Conservation (phyloP, 2,113 vertebrate genomes). For the Dipodomys ordii region DNA sequence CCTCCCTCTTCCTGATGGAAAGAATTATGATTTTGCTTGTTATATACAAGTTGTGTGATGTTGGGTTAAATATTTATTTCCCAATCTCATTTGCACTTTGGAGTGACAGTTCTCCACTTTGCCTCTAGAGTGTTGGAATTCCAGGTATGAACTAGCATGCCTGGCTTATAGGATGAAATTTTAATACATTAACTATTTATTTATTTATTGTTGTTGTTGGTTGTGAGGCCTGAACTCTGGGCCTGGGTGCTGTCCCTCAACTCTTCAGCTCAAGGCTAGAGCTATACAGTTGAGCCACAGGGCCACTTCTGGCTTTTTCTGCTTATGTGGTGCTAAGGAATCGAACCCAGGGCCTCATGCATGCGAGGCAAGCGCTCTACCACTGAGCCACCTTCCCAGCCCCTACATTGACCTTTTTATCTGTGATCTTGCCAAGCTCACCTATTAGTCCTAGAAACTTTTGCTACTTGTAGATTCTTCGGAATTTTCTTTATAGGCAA, state of each 20-base stretch:
- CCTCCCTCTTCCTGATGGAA: background rate
- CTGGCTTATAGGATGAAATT: background rate
- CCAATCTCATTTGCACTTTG: background rate
- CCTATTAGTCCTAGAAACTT: background rate
- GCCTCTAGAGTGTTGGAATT: too few relatives aligned
- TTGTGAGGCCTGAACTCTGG: too few relatives aligned
- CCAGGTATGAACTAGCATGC: too few relatives aligned
- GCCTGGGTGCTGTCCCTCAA: too few relatives aligned
- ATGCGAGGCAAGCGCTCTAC: too few relatives aligned
- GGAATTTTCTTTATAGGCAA: background rate
- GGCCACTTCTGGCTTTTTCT: too few relatives aligned
- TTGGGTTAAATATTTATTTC: background rate
- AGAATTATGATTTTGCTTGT: background rate
- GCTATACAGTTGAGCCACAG: too few relatives aligned
- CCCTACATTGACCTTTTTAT: background rate
- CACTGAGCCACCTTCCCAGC: too few relatives aligned
- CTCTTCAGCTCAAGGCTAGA: too few relatives aligned
- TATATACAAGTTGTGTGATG: background rate
- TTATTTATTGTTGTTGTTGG: too few relatives aligned
- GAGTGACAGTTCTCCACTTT: background rate
- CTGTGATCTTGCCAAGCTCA: constrained; percentile 5
- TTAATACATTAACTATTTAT: background rate
- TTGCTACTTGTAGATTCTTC: background rate
- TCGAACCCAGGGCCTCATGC: too few relatives aligned
- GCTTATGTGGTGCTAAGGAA: too few relatives aligned